Evolutionary conservation across 1,140 invertebrate genomes (phyloP), one percentile per base, ranked within the genome.

Genomic region (Sogatella furcifera): DNA sequence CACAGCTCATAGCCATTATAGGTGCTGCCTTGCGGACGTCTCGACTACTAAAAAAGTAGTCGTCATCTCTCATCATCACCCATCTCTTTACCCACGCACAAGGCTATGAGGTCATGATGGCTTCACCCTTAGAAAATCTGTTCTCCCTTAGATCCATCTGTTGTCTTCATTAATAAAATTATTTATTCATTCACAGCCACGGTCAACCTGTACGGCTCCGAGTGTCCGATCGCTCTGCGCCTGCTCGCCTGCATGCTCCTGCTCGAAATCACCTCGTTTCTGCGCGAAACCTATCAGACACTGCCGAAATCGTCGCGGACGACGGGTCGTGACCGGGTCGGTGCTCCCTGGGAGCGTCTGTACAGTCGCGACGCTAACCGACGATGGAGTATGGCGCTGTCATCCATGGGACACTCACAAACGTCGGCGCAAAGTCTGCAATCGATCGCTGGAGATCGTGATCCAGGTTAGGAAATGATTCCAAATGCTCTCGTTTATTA

Each of bases 261-360:
- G 4, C 81, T 93, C 65, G 97, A 99, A 80, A 96, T 99, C 28
- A 99, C 97, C 0, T 85, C 94, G 0, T 99, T 98, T 72, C 75
- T 99, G 19, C 77, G 97, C 14, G 97, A 99, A 76, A 97, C 94
- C 0, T 98, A 97, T 73, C 67, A 67, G 63, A 66, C 46, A 43
- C 57, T 67, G 6, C 68, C 68, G 9, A 89, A 89, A 66, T 80
- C 84, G 0, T 38, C 80, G 84, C 66, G 73, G 83, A 81, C 81
- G 17, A 77, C 81, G 19, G n/a, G n/a, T n/a, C 84, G 86, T 66
- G 88, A 90, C 69, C n/a, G 80, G 84, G 56, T 84, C 84, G 24
- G 77, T 80, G 3, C 84, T n/a, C n/a, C 86, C 5, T 89, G 86
- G 88, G 86, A 89, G 66, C 80, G 84, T 63, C 80, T 88, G 15